These are phyloP conservation scores for Caenorhabditis virilis DNA, from an alignment of 2,888 invertebrate species.

Conservation along the genomic window DNA sequence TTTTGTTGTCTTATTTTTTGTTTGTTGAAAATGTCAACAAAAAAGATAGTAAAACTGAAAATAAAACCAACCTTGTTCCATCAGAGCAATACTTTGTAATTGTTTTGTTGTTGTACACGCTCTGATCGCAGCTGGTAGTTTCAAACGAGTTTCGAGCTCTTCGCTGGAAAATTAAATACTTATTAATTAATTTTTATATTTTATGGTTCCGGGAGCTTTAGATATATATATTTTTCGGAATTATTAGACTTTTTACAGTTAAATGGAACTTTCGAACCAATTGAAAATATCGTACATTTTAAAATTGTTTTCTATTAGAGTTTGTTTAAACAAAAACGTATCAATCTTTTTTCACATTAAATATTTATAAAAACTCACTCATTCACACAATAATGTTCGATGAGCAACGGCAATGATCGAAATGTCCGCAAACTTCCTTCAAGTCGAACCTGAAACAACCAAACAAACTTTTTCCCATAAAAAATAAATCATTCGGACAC, in stretches of 20 bases:
- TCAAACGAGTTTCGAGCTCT: conserved; percentile 87
- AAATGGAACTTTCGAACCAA: too few relatives aligned
- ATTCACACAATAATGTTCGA: conserved; percentile 90
- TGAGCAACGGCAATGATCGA: conserved; percentile 86
- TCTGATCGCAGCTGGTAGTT: conserved; percentile 82
- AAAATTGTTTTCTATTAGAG: too few relatives aligned
- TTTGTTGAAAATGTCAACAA: conserved; percentile 2
- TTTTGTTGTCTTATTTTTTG: too few relatives aligned
- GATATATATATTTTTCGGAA: too few relatives aligned
- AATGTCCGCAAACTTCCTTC: conserved; percentile 93
- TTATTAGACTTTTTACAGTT: too few relatives aligned
- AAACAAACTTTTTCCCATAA: too few relatives aligned
- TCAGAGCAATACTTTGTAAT: conserved; percentile 84
- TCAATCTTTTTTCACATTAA: background rate
- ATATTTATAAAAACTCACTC: conserved; percentile 74
- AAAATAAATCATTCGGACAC: too few relatives aligned
- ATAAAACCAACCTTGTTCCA: conserved; percentile 75
- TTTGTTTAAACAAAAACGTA: too few relatives aligned
- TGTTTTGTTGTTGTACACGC: conserved; percentile 88
- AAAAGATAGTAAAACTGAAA: background rate
- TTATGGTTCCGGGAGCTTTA: too few relatives aligned
- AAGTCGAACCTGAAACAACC: conserved; percentile 75
- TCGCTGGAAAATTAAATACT: conserved; percentile 9
- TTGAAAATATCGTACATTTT: too few relatives aligned
- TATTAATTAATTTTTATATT: too few relatives aligned